Base-by-base conservation (phyloP, 2,113 vertebrate species). In the Rhodinocichla rosea region DNA sequence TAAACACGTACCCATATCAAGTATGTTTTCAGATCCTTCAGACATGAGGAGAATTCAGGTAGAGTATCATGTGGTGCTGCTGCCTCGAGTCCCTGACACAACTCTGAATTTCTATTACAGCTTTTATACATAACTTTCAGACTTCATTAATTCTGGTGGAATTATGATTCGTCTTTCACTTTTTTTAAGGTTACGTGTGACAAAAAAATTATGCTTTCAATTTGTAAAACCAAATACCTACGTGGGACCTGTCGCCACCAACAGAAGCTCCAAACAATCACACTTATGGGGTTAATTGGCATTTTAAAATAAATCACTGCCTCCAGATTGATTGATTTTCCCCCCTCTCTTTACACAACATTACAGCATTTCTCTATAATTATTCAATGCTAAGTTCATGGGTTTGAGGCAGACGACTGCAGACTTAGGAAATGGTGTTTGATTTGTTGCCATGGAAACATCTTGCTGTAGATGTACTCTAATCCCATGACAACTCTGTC, bases 381-480 rank as follows among this genome's bases (percentile, higher is more conserved):
- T 98, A 98, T 98, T 98, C 96, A 97, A 98, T 95, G 96, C 97
- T 98, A 98, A 98, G 97, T 98, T 98, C 97, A 97, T 98, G 97
- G 94, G 96, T 98, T 97, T 97, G 93, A 98, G 97, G 95, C 97
- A 98, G 96, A 97, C 97, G 94, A 98, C 97, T 97, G 94, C 97
- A 98, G 97, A 98, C 95, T 96, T 97, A 97, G 95, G 97, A 97
- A 98, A 98, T 97, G 97, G 97, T 98, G 97, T 98, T 98, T 98
- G 97, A 98, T 98, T 97, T 97, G 98, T 99, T 98, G 96, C 98
- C 98, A 98, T 98, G 97, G 98, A 97, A 98, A 99, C 98, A 76
- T 96, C 97, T 98, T 92, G 64, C 98, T 97, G 97, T 98, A 98
- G 97, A 98, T 98, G 98, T 98, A 98, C 98, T 98, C 97, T 98